These are phyloP conservation scores for Isotomurus palustris DNA, from an alignment of 2,888 invertebrate species.

Conservation along the genomic window DNA sequence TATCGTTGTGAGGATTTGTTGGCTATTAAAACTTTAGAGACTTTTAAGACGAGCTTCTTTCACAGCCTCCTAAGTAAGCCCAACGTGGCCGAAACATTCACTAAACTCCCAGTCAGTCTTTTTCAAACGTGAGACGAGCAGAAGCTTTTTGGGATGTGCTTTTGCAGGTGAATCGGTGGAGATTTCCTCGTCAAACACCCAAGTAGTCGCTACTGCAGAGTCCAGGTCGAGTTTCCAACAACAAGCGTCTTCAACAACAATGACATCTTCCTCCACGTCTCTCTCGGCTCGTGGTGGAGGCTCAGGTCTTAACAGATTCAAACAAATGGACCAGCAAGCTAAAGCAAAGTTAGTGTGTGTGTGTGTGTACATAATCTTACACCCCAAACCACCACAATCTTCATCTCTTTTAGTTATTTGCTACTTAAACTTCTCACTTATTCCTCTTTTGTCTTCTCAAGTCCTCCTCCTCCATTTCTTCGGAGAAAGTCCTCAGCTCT, in stretches of 20 bases:
- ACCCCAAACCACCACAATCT: not conserved
- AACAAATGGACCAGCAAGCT: conserved; percentile 77
- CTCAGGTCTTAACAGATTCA: conserved; percentile 86
- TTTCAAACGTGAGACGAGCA: not conserved
- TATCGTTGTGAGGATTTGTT: too few relatives aligned
- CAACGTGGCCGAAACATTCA: too few relatives aligned
- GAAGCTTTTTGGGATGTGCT: conserved; percentile 4
- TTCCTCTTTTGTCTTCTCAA: too few relatives aligned
- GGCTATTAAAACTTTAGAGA: too few relatives aligned
- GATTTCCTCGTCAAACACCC: not conserved
- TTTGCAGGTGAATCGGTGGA: conserved; percentile 3
- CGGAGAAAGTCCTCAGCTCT: conserved; percentile 1
- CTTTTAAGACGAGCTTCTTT: too few relatives aligned
- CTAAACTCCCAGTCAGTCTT: too few relatives aligned
- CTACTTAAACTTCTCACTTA: too few relatives aligned
- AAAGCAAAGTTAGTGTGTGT: conserved; percentile 51
- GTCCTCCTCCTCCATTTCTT: conserved; percentile 10
- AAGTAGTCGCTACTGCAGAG: not conserved
- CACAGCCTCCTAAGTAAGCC: too few relatives aligned
- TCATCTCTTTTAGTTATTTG: too few relatives aligned
- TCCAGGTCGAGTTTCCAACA: too few relatives aligned
- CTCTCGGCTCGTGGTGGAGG: conserved; percentile 21
- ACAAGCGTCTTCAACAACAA: not conserved
- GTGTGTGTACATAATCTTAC: not conserved
- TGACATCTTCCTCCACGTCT: conserved; percentile 19